phyloP scores from a whole-genome alignment of 2,113 vertebrate species.

The Osmerus mordax region DNA sequence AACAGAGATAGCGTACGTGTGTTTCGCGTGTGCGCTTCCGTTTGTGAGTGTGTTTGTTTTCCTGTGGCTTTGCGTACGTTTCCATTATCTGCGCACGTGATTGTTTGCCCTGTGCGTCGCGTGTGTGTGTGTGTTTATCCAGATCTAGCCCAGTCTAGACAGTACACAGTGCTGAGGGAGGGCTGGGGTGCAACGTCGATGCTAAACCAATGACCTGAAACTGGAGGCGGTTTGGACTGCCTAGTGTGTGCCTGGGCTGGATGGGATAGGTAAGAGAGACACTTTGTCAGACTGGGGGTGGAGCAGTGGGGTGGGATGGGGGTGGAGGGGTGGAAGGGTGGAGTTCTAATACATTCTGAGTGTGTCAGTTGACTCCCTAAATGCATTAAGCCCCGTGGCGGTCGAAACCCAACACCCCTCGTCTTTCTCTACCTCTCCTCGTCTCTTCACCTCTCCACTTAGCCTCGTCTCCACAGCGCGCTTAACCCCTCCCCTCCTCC shows the following conservation, averaged over 20 bases:
- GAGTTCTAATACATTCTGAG: slow-evolving; percentile 69
- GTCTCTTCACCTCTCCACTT: slow-evolving; percentile 62
- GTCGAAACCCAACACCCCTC: slow-evolving; percentile 68
- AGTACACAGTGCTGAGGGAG: slow-evolving; percentile 64
- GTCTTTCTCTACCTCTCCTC: slow-evolving; percentile 57
- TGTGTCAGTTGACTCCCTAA: slow-evolving; percentile 74
- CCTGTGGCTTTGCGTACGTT: too few relatives aligned
- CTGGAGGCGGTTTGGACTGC: slow-evolving; percentile 32
- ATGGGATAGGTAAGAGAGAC: neutral
- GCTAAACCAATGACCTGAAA: slow-evolving; percentile 74
- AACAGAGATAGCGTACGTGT: neutral
- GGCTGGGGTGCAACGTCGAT: slow-evolving; percentile 64
- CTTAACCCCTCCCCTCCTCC: neutral
- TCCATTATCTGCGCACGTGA: too few relatives aligned
- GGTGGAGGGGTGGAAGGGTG: neutral
- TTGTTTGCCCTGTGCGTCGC: neutral
- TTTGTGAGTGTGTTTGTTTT: too few relatives aligned
- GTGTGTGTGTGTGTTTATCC: slow-evolving; percentile 15
- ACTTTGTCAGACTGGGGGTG: slow-evolving; percentile 10
- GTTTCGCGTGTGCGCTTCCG: too few relatives aligned
- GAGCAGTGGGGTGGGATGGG: neutral
- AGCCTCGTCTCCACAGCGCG: slow-evolving; percentile 57
- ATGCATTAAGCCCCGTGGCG: slow-evolving; percentile 64
- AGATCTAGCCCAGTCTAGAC: slow-evolving; percentile 71
- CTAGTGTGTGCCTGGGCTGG: slow-evolving; percentile 19